Percentiles rank a stretch among this genome's conserved stretches.
Conservation (phyloP, 2,888 invertebrate species). For the Pristionchus maxplancki region DNA sequence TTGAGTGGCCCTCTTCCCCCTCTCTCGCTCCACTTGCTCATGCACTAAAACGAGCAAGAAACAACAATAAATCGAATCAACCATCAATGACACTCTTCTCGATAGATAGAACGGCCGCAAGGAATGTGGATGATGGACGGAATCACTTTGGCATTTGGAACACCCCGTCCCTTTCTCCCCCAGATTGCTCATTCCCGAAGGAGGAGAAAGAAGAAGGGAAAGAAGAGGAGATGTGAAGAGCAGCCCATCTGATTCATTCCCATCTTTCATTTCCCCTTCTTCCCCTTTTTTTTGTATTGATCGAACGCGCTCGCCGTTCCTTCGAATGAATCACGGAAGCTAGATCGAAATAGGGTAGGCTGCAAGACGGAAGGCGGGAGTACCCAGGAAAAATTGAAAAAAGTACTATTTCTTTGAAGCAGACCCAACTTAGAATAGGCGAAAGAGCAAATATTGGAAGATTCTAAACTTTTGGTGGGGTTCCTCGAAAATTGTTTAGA, state of each 20-base stretch:
- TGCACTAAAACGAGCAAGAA: not conserved
- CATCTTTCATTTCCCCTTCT: slow-evolving; percentile 3
- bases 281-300: not conserved
- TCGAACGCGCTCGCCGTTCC: slow-evolving; percentile 15
- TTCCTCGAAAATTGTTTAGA: no score
- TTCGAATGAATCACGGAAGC: slow-evolving; percentile 5
- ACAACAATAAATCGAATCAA: not conserved
- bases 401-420: not conserved
- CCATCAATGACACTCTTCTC: not conserved
- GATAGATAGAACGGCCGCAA: not conserved
- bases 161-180: not conserved
- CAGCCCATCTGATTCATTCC: slow-evolving; percentile 20
- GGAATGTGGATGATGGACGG: not conserved
- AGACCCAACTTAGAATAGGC: no score
- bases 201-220: not conserved
- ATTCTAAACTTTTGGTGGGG: no score
- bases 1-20: not conserved
- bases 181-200: slow-evolving; percentile 27
- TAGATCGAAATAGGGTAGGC: not conserved
- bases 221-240: not conserved
- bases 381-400: not conserved
- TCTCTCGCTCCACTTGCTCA: not conserved
- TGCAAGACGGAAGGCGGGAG: not conserved
- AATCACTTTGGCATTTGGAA: slow-evolving; percentile 29
- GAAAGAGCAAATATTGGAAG: no score